Evolutionary conservation across 1,140 invertebrate genomes (phyloP), one percentile per base, ranked within the genome.

Genomic region (Harpegnathos saltator): DNA sequence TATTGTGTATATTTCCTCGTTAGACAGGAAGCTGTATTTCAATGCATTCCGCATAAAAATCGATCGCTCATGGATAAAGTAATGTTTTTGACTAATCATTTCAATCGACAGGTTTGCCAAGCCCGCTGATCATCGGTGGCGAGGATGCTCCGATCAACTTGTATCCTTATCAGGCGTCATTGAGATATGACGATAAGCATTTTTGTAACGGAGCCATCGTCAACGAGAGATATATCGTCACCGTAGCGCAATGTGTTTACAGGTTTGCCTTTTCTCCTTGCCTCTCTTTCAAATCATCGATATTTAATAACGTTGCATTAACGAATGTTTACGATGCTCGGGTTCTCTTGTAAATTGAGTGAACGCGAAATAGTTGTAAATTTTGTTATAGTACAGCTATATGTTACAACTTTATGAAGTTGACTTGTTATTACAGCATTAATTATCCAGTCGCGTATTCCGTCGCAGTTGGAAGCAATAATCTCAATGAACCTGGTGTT

Each of bases 151-250:
- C 72, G 0, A 22, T 80, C 9, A 92, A 89, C 0, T 88, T 91
- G 71, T 95, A 94, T 71, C 94, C 95, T 5, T 93, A 95, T 75
- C 95, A 95, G 87, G 91, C 94, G 0, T 94, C 94, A 17, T 66
- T 95, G 61, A 82, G 91, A 50, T 65, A 48, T 0, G 44, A 86
- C 0, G 94, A 93, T 5, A 90, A 90, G 3, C 94, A 95, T 52
- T 91, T 91, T 68, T 96, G 96, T 82, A 95, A 95, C 1, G 95
- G 95, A 11, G 95, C 95, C 0, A 95, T 96, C 0, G 90, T 96
- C 19, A 94, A 91, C 15, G 82, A 88, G 1, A 89, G 92, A 69
- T 95, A 91, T 80, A 91, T 96, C 26, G 86, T 96, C 1, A 95
- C 95, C 1, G 95, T 95, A 11, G 95, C 95, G 24, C 95, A 96